These are phyloP conservation scores for Drosophila teissieri DNA, from an alignment of 1,140 invertebrate species.

Conservation along the genomic window DNA sequence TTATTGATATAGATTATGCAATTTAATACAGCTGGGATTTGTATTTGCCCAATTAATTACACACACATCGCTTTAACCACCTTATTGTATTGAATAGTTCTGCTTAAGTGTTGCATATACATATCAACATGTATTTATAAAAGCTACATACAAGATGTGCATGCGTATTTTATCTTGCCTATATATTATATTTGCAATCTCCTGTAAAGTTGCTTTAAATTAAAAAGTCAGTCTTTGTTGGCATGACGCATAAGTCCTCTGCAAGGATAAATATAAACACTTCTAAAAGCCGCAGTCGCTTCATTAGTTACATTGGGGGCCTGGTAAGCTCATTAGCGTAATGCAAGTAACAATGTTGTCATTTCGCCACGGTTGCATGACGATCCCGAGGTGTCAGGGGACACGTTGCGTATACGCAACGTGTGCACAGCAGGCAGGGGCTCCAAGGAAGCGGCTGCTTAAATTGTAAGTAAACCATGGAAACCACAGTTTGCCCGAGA, in stretches of 20 bases:
- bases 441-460: constrained; percentile 45
- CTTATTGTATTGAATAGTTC: background rate
- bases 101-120: background rate
- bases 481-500: constrained; percentile 43
- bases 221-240: constrained; percentile 27
- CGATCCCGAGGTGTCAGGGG: background rate
- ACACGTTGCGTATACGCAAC: constrained; percentile 49
- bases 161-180: background rate
- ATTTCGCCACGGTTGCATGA: constrained; percentile 35
- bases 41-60: too few species aligned
- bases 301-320: constrained; percentile 61
- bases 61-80: background rate
- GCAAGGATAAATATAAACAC: constrained; percentile 37
- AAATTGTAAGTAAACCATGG: constrained; percentile 67
- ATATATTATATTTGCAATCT: background rate
- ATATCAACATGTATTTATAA: too few species aligned
- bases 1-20: too few species aligned
- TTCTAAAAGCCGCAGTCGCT: constrained; percentile 30
- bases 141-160: background rate
- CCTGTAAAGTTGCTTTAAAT: background rate
- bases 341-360: constrained; percentile 66
- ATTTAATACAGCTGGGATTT: too few species aligned
- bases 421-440: constrained; percentile 10
- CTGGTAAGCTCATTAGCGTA: constrained; percentile 68
- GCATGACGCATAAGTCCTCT: constrained; percentile 42